Percentiles rank a stretch among this genome's conserved stretches.
Evolutionary conservation across 1,140 invertebrate species (phyloP).

Genomic region (Drosophila mauritiana): DNA sequence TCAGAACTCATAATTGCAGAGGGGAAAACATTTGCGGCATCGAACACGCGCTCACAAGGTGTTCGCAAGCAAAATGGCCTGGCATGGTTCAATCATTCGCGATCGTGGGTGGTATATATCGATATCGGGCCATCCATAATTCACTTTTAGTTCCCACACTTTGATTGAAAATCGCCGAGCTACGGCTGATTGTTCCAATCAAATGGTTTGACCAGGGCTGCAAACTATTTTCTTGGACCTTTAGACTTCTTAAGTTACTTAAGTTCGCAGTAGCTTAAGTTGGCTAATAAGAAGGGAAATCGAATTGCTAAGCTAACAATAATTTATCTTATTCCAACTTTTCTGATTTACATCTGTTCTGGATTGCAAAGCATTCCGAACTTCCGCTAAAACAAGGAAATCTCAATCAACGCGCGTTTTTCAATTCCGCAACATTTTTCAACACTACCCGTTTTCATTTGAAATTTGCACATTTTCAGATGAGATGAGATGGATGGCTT

Average conservation of each 20-base stretch:
- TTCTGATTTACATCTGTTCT: not conserved
- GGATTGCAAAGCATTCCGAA: not conserved
- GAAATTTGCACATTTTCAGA: conserved; percentile 27
- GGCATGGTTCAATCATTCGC: conserved; percentile 10
- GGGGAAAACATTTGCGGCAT: conserved; percentile 9
- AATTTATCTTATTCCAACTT: not conserved
- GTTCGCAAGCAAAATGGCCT: conserved; percentile 23
- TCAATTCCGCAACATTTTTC: conserved; percentile 1
- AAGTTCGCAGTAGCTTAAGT: no score
- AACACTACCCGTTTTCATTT: conserved; percentile 24
- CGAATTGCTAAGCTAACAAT: not conserved
- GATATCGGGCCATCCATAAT: conserved; percentile 34
- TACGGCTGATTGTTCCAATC: conserved; percentile 4
- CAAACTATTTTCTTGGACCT: not conserved
- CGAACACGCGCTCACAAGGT: conserved; percentile 61
- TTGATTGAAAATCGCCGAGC: conserved; percentile 43
- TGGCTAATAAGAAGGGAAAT: no score
- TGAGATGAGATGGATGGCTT: not conserved
- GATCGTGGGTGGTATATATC: conserved; percentile 5
- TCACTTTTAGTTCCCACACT: conserved; percentile 47
- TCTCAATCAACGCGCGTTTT: conserved; percentile 25
- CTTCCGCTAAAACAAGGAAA: conserved; percentile 15
- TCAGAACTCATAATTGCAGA: conserved; percentile 71
- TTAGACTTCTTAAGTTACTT: no score
- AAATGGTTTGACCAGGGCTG: not conserved